A percentile compares a stretch with the other conserved stretches of the same genome.
These are phyloP conservation scores for Eumaeus atala DNA, from an alignment of 1,140 invertebrate species.

Conservation along the genomic window DNA sequence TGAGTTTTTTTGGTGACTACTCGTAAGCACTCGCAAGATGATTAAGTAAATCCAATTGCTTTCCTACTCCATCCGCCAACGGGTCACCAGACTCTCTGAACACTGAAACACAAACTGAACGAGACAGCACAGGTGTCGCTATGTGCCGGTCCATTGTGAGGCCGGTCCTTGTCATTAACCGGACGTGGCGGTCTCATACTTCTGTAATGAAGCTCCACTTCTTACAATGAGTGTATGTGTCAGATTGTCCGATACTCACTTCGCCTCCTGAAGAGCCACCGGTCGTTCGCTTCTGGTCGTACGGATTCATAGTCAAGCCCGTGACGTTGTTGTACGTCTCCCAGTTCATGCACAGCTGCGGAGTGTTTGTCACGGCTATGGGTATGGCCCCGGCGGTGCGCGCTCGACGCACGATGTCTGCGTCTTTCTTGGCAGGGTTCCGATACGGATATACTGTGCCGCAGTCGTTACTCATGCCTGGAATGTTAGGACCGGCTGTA, in stretches of 20 bases:
- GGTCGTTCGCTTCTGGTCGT: slow-evolving; percentile 82
- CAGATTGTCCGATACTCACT: slow-evolving; percentile 51
- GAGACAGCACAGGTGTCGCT: no score
- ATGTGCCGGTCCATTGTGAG: no score
- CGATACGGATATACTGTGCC: slow-evolving; percentile 70
- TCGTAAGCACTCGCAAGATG: no score
- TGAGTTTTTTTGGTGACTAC: no score
- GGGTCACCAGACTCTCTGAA: no score
- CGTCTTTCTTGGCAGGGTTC: slow-evolving; percentile 80
- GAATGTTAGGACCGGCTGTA: slow-evolving; percentile 26
- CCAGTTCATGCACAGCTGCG: slow-evolving; percentile 93
- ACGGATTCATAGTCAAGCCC: slow-evolving; percentile 92
- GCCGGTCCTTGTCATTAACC: no score
- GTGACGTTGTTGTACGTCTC: slow-evolving; percentile 92
- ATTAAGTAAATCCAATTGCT: no score
- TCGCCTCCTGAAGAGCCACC: slow-evolving; percentile 89
- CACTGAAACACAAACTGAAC: no score
- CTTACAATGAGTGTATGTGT: no score
- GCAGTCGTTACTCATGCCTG: slow-evolving; percentile 75
- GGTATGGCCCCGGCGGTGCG: slow-evolving; percentile 89
- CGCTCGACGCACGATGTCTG: slow-evolving; percentile 79
- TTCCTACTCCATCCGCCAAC: no score
- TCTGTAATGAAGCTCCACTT: no score
- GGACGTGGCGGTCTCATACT: no score
- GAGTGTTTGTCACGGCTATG: slow-evolving; percentile 91